Base-by-base conservation (phyloP, 2,113 vertebrate species). In the Madoqua kirkii region DNA sequence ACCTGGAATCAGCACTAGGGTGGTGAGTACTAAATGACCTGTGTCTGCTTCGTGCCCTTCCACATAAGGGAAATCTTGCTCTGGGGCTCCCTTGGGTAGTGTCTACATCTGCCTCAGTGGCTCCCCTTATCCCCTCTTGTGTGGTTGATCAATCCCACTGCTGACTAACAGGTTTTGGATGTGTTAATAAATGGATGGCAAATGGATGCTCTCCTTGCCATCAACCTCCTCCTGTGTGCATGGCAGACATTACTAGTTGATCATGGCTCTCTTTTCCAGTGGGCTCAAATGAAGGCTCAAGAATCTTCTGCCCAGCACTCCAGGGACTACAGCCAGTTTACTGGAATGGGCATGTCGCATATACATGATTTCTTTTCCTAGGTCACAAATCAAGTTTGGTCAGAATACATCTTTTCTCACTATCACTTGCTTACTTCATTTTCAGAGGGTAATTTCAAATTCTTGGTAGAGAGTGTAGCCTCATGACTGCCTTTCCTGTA, bases 221-320 rank as follows among this genome's bases (percentile, higher is more conserved):
- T 83, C 36, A 48, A 6, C 15, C 14, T 17, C n/a, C 7, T 40
- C 7, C 48, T 7, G 55, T 40, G 27, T 40, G 11, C n/a, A 59
- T n/a, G 89, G 48, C 43, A 90, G 94, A 94, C 55, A 78, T 95
- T 90, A 76, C 40, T 93, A 94, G 83, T n/a, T 67, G 50, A 78
- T 48, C n/a, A 64, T 29, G 40, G 48, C 31, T 43, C 1, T 76
- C 48, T 62, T 87, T 94, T 60, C 71, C 40, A 4, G 29, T 90
- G 86, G 54, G 62, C n/a, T 83, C 33, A 45, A 59, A 92, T 55
- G 59, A 82, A 67, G 48, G 17, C 54, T 96, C 85, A 90, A 43
- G 64, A 87, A 36, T 64, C 45, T 45, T 82, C 29, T 90, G 21
- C 31, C 57, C 1, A 78, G 67, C 48, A 48, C 40, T 83, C 40